Evolutionary conservation across 64 coral and sea anemone species (phyloP), one percentile per base, ranked within the genome.

Genomic region (Montipora cactus): DNA sequence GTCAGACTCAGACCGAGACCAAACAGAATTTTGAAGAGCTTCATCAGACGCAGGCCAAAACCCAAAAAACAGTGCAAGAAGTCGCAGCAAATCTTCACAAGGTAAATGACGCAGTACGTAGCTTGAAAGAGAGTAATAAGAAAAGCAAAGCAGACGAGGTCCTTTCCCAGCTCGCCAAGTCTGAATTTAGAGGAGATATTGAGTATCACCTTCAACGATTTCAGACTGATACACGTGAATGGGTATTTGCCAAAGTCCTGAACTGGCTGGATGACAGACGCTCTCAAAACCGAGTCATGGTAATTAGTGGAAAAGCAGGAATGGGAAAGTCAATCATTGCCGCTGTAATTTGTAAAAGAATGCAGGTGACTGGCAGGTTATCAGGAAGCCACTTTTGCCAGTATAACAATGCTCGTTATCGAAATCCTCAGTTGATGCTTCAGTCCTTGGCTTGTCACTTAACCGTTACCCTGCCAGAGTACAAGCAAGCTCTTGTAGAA

Each of bases 361-460:
- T 91, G 67, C 55, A 95, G 74, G 49, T 75, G 1, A 13, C 83
- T 8, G 75, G 75, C 51, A 46, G 67, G 47, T 79, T 95, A 18
- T 89, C 79, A 18, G 94, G 70, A 19, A 87, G 94, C 67, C 94
- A 95, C 23, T 95, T 95, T n/a, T 81, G 91, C 79, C 94, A 95
- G 48, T 80, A 91, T 18, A 71, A 87, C 51, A 95, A 91, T 64
- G 85, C 59, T 58, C 49, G 75, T 16, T 77, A 73, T 66, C 85
- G 91, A 74, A 87, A 82, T 71, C 82, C 94, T 55, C 91, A 83
- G 58, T 25, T 59, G 67, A 88, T 95, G 64, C 78, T 95, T 44
- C 83, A 95, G 67, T 95, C 94, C 44, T 8, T 95, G 18, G 94
- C 88, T 23, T 47, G 80, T 52, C 74, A 90, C 45, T 67, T 95